Base-by-base conservation (phyloP, 2,797 vertebrate genomes). In the Protosalanx chinensis region DNA sequence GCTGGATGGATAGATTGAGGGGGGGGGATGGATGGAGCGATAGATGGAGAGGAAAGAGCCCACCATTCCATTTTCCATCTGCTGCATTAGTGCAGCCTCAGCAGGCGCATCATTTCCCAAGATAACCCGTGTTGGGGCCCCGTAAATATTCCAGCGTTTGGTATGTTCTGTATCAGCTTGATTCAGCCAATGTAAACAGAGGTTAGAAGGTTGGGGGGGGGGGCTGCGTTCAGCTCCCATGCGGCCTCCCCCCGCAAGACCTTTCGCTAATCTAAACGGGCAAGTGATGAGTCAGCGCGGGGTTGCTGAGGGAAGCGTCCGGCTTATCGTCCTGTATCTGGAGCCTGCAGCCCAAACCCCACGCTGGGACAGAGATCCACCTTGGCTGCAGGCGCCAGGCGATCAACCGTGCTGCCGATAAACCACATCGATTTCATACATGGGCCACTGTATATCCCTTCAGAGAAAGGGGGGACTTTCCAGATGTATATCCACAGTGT, bases 51-150 rank as follows among this genome's bases (percentile, higher is more conserved):
- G 27, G 35, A 85, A 83, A 82, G 72, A 80, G 81, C 20, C 71
- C 64, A 84, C 85, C 85, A 84, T 89, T 89, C 88, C 74, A 88
- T 88, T 89, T 89, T 84, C 85, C 83, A 86, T 88, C 88, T 88
- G 81, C 82, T 76, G 76, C 3, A 76, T 87, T 89, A 83, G 85
- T 89, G 89, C 87, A 86, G 86, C 87, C 86, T 91, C 87, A 90
- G 90, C 88, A 89, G 78, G 75, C 71, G 15, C 84, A 86, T 88
- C 80, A 74, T 85, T 87, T 30, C 49, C 16, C 77, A 80, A 18
- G 51, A 15, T 76, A 85, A 86, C 86, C 88, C 87, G 84, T 84
- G n/a, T 89, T 85, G 80, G 74, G 15, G 13, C 80, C 84, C 72
- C 76, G 67, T 80, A 69, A 64, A 69, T 64, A 82, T 84, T 81